Evolutionary conservation across 2,888 invertebrate species (phyloP), one percentile per base, ranked within the genome.

Genomic region (Lasius platythorax): DNA sequence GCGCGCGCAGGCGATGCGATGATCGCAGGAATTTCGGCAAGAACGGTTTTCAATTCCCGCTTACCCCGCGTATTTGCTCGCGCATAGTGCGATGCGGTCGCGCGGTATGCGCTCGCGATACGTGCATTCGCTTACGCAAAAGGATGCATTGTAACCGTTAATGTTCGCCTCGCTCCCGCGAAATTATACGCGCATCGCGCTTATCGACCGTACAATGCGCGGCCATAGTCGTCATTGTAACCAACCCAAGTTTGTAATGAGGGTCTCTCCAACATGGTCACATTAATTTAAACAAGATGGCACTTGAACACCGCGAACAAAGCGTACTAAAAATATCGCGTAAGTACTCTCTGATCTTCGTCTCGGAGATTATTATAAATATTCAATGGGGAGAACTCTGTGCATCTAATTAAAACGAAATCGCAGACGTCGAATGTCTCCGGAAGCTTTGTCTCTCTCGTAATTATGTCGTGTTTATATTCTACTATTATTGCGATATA

Each of bases 121-220:
- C 33, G 53, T 46, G 83, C 64, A 68, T 37, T 75, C 82, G 81
- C 86, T 90, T 85, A 70, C 76, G 78, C 86, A 70, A 67, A 76
- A 70, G 61, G 85, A 79, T 79, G 84, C 89, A 87, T 90, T 89
- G 87, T 84, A 85, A 84, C 84, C 67, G 70, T 63, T 23, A 78
- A 68, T 78, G 43, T 37, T 50, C 63, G 30, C 53, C 37, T 43
- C 58, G 3, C 11, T 58, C 46, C 30, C 58, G 66, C 46, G 67
- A 37, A 78, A 82, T 82, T 81, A 3, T 67, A 43, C 58, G 66
- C 43, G 56, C 79, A 64, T 66, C 82, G 64, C 46, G 90, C 82
- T 88, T 88, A 90, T 90, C 89, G 82, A 83, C 81, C 83, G 85
- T 78, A 88, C 89, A 89, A 86, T 86, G 33, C 53, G 64, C n/a